Evolutionary conservation across 2,797 vertebrate species (phyloP).

Genomic region (Dermochelys coriacea): DNA sequence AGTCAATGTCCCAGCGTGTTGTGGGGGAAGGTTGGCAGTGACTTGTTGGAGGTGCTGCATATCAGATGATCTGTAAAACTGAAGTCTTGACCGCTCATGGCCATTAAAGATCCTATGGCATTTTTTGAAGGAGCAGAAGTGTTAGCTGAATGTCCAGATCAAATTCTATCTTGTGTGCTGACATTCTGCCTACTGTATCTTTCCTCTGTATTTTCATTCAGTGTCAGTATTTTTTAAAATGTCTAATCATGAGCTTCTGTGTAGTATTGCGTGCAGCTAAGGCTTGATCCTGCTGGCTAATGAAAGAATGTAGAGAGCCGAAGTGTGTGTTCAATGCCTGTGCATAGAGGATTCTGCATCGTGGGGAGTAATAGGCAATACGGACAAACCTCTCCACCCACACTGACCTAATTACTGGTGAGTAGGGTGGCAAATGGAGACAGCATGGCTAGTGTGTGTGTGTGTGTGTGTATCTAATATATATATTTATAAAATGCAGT

Average conservation of each 20-base stretch:
- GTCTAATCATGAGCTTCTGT: background rate
- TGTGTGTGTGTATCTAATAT: no score
- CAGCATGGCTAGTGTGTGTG: background rate
- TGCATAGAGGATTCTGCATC: rapidly evolving
- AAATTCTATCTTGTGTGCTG: conserved; percentile 3
- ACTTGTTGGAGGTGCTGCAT: background rate
- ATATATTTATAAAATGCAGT: background rate
- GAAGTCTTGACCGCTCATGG: background rate
- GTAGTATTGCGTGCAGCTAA: background rate
- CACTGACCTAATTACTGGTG: background rate
- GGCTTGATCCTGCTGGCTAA: conserved; percentile 8
- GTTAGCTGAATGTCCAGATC: conserved; percentile 13
- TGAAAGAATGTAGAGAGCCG: conserved; percentile 14
- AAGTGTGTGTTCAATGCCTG: background rate
- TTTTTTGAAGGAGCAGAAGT: background rate
- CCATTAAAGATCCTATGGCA: background rate
- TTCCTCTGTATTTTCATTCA: conserved; percentile 10
- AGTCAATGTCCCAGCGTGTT: background rate
- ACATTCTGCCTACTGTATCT: conserved; percentile 36
- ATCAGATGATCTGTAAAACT: background rate
- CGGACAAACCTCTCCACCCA: background rate
- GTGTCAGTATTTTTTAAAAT: background rate
- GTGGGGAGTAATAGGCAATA: rapidly evolving
- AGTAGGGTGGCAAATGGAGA: background rate
- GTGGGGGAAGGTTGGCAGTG: background rate